These are phyloP conservation scores for Gymnoscopelus braueri DNA, from an alignment of 2,797 vertebrate genomes.

Conservation along the genomic window DNA sequence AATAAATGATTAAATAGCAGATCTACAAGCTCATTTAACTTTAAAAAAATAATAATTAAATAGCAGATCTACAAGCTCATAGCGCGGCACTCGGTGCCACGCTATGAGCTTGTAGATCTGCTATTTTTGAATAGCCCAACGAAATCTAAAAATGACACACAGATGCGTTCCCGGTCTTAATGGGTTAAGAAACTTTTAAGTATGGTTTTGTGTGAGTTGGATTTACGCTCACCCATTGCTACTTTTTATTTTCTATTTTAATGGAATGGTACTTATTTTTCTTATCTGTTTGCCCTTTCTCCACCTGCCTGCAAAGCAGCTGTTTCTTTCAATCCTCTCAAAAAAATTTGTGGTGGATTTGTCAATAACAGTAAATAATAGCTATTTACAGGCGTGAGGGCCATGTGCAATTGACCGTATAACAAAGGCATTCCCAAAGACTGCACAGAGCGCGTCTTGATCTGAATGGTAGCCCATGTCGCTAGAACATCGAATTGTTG, in stretches of 20 bases:
- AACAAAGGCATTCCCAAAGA: slow-evolving; percentile 46
- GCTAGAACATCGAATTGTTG: slow-evolving; percentile 50
- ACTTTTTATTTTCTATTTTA: slow-evolving; percentile 45
- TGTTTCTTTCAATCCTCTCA: too few relatives aligned
- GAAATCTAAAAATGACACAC: too few relatives aligned
- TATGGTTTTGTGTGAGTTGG: slow-evolving; percentile 39
- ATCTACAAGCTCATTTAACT: too few relatives aligned
- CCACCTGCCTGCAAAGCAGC: slow-evolving; percentile 1
- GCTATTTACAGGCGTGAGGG: too few relatives aligned
- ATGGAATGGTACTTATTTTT: slow-evolving; percentile 34
- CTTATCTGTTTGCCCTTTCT: not conserved
- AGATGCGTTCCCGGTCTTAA: too few relatives aligned
- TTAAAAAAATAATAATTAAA: too few relatives aligned
- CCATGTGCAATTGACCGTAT: slow-evolving; percentile 34
- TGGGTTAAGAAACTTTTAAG: slow-evolving; percentile 44
- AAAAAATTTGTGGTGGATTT: slow-evolving; percentile 29
- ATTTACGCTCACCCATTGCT: slow-evolving; percentile 19
- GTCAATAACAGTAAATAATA: slow-evolving; percentile 8
- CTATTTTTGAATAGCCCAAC: too few relatives aligned
- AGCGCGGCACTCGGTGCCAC: too few relatives aligned
- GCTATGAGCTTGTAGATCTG: too few relatives aligned
- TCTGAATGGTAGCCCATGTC: slow-evolving; percentile 30
- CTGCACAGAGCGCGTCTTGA: slow-evolving; percentile 24
- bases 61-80: too few relatives aligned
- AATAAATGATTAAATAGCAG: too few relatives aligned